A percentile compares a stretch with the other conserved stretches of the same genome.
These are phyloP conservation scores for Stichodactyla mertensii DNA, from an alignment of 64 coral and sea anemone species.

Conservation along the genomic window DNA sequence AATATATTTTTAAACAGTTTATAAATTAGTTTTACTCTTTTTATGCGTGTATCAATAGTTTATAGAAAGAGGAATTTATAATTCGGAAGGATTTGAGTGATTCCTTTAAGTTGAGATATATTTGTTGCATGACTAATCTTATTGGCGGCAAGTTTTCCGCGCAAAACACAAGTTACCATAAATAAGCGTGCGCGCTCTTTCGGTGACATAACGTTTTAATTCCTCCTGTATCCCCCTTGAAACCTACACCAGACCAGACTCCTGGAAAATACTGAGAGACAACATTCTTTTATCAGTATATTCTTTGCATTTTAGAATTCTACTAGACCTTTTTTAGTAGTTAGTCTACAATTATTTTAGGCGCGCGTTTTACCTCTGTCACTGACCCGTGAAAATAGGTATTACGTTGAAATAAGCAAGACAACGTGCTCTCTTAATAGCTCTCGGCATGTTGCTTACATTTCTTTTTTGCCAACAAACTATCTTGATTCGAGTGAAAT, in stretches of 20 bases:
- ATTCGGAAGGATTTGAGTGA: background rate
- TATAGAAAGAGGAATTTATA: background rate
- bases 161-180: background rate
- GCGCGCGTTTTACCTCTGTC: background rate
- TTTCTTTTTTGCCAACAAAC: no score
- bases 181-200: background rate
- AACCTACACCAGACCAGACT: no score
- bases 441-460: no score
- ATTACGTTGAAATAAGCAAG: background rate
- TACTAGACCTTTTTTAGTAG: no score
- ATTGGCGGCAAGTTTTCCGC: background rate
- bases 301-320: no score
- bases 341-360: background rate
- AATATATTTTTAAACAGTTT: background rate
- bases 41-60: background rate
- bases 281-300: no score
- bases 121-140: background rate
- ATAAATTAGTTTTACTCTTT: background rate
- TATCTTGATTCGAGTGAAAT: no score
- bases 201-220: no score
- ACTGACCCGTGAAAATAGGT: constrained; percentile 1
- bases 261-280: no score
- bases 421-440: no score
- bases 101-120: background rate
- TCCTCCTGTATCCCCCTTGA: no score